Evolutionary conservation across 1,140 invertebrate species (phyloP).

Genomic region (Drosophila punjabiensis): DNA sequence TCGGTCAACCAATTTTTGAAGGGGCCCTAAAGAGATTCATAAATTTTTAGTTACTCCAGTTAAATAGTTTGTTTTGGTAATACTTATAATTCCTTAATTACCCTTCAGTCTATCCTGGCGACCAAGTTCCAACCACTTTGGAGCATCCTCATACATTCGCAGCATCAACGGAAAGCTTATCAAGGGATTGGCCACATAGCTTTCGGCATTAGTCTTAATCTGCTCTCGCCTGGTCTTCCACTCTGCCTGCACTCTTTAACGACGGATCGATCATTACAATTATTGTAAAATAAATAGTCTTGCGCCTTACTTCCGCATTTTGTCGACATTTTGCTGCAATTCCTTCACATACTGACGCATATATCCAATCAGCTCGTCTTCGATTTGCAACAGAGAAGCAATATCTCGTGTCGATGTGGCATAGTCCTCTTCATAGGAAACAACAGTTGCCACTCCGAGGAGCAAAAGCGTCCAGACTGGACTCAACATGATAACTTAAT

Average conservation of each 20-base stretch:
- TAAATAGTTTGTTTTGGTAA: neutral
- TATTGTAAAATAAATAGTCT: too few species aligned
- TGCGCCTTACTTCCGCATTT: constrained; percentile 10
- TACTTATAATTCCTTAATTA: neutral
- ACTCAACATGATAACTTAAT: constrained; percentile 3
- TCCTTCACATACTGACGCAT: constrained; percentile 22
- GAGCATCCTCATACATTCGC: constrained; percentile 50
- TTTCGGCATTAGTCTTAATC: neutral
- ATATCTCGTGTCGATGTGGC: constrained; percentile 43
- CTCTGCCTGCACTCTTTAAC: constrained; percentile 16
- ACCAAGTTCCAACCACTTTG: constrained; percentile 9
- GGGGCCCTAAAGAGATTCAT: neutral
- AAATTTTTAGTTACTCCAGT: neutral
- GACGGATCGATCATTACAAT: neutral
- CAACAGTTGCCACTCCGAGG: neutral
- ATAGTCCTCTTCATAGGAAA: neutral
- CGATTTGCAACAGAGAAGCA: constrained; percentile 27
- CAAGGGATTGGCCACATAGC: constrained; percentile 49
- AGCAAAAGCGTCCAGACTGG: constrained; percentile 22
- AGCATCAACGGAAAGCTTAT: constrained; percentile 50
- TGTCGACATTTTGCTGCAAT: constrained; percentile 19
- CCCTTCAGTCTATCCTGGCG: constrained; percentile 7
- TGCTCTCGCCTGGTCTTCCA: neutral
- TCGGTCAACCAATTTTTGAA: constrained; percentile 23
- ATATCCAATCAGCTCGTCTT: constrained; percentile 40